Percentiles rank a stretch among this genome's conserved stretches.
Evolutionary conservation across 2,888 invertebrate genomes (phyloP).

Genomic region (Laspeyria flexula): DNA sequence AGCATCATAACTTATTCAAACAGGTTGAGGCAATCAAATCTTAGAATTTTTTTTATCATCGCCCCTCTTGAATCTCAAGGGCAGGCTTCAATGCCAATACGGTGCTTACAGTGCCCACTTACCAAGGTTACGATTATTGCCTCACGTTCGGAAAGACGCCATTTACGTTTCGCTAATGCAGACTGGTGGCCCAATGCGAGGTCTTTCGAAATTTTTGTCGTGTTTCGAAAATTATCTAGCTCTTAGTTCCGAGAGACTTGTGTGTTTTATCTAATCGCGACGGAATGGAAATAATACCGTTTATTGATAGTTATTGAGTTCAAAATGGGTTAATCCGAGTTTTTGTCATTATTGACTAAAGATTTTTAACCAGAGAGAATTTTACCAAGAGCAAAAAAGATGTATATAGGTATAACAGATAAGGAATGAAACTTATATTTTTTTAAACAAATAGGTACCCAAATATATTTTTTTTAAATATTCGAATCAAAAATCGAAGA

Average conservation of each 20-base stretch:
- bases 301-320: no score
- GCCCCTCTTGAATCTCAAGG: conserved; percentile 27
- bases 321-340: no score
- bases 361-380: no score
- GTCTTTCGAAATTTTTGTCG: conserved; percentile 21
- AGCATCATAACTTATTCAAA: background rate
- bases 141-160: conserved; percentile 12
- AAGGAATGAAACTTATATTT: no score
- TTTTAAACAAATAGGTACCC: no score
- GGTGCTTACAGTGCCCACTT: conserved; percentile 7
- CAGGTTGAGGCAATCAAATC: conserved; percentile 3
- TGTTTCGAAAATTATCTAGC: conserved; percentile 10
- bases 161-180: conserved; percentile 19
- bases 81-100: conserved; percentile 30
- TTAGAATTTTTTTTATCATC: background rate
- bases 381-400: no score
- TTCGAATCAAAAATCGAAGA: no score
- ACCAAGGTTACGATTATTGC: conserved; percentile 36
- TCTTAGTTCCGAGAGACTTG: background rate
- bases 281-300: no score
- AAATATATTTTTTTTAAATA: no score
- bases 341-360: no score
- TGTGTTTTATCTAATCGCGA: no score
- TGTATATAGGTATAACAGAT: no score
- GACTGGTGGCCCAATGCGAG: conserved; percentile 25